phyloP scores from a whole-genome alignment of 2,113 vertebrate genomes.

The Brachionichthys hirsutus region DNA sequence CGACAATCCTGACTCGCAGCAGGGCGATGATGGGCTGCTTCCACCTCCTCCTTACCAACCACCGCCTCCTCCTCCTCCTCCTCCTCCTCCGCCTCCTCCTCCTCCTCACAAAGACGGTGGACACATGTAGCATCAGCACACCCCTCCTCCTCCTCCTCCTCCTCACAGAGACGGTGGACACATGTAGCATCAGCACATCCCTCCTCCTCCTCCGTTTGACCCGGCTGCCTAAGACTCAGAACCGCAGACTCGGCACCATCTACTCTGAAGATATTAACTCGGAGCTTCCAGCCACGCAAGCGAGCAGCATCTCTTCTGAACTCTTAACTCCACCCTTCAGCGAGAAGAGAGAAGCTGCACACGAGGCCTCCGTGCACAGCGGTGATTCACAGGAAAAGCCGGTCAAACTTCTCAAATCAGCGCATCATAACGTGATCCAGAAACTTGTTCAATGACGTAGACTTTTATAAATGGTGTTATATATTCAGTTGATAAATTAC shows the following conservation, averaged over 20 bases:
- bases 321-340: conserved; percentile 13
- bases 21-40: conserved; percentile 13
- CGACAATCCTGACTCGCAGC: conserved; percentile 65
- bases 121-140: no score
- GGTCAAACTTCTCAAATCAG: background rate
- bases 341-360: background rate
- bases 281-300: conserved; percentile 5
- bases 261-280: conserved; percentile 25
- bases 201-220: background rate
- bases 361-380: no score
- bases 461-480: conserved; percentile 33
- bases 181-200: conserved; percentile 30
- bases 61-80: background rate
- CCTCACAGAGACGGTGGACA: conserved; percentile 3
- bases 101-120: no score
- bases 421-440: conserved; percentile 20
- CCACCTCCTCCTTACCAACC: no score
- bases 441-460: background rate
- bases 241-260: conserved; percentile 47
- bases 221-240: conserved; percentile 10
- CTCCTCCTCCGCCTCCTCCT: no score
- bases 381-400: background rate
- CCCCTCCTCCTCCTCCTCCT: no score
- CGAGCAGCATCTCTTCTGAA: conserved; percentile 1
- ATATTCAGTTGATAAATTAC: conserved; percentile 10